Conservation (phyloP, 2,797 vertebrate genomes). For the Danio albolineatus region DNA sequence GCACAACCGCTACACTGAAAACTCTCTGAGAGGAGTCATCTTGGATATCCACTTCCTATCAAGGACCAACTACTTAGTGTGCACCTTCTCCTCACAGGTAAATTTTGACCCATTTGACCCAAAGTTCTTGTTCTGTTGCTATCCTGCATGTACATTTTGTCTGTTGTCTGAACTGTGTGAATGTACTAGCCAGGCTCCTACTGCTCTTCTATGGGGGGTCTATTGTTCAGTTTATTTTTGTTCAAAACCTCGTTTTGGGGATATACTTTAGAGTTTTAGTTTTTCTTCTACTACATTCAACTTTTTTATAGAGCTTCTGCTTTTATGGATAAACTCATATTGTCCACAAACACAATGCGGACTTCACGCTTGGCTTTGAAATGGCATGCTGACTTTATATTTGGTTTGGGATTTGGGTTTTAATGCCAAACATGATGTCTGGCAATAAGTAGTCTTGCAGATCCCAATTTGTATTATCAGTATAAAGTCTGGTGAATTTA, state of each 20-base stretch:
- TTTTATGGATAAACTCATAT: neutral
- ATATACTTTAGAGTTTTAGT: slow-evolving; percentile 1
- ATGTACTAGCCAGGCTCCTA: neutral
- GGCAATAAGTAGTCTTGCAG: neutral
- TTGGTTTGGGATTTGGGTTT: neutral
- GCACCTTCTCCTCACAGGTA: slow-evolving; percentile 98
- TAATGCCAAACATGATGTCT: neutral
- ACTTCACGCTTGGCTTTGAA: neutral
- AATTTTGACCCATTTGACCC: slow-evolving; percentile 16
- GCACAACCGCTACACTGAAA: slow-evolving; percentile 97
- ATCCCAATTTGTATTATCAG: neutral
- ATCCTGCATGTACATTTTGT: neutral
- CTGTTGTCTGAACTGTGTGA: neutral
- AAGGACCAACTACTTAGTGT: slow-evolving; percentile 96
- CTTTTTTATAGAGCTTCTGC: neutral
- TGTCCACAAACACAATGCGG: neutral
- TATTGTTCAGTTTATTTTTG: neutral
- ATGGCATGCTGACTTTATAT: slow-evolving; percentile 5
- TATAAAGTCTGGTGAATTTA: neutral
- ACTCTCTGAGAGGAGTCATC: slow-evolving; percentile 96
- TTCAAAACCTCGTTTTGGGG: neutral
- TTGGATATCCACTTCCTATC: slow-evolving; percentile 98
- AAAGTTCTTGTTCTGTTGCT: slow-evolving; percentile 10
- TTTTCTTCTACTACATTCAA: neutral
- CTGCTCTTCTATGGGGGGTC: neutral